phyloP scores from a whole-genome alignment of 2,113 vertebrate species.

The Tonatia bakeri region DNA sequence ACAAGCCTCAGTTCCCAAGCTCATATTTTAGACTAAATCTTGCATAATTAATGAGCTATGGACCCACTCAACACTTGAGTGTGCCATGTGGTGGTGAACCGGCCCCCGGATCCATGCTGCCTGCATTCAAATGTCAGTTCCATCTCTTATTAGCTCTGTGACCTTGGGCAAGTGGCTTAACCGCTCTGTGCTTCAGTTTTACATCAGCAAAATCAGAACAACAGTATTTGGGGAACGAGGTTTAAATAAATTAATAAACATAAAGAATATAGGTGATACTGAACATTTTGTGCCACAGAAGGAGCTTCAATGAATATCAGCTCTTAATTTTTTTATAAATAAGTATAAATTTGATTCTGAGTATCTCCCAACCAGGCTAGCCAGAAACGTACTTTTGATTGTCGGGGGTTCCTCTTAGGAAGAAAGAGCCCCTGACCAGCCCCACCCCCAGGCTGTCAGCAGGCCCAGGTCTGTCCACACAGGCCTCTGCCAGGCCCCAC shows the following conservation, averaged over 20 bases:
- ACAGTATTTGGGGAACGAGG: not conserved
- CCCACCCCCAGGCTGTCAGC: accelerated
- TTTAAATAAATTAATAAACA: not conserved
- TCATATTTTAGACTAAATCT: not conserved
- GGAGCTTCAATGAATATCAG: not conserved
- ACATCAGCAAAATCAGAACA: not conserved
- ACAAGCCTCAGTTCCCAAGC: not conserved
- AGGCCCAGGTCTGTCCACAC: not conserved
- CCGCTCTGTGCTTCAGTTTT: not conserved
- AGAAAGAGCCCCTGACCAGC: not conserved
- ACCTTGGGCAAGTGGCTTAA: not conserved
- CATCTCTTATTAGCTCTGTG: not conserved
- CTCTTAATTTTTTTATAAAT: not conserved
- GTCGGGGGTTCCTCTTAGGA: not conserved
- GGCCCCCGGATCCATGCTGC: accelerated
- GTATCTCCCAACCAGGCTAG: not conserved
- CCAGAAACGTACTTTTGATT: not conserved
- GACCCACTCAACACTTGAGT: accelerated
- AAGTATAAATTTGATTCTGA: not conserved
- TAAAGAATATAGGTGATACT: not conserved
- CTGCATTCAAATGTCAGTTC: not conserved
- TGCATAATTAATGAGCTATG: not conserved
- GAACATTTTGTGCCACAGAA: not conserved
- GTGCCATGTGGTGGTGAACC: accelerated
- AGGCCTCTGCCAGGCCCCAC: not conserved